A percentile compares a stretch with the other conserved stretches of the same genome.
These are phyloP conservation scores for Drosophila heteroneura DNA, from an alignment of 2,888 invertebrate genomes.

Conservation along the genomic window DNA sequence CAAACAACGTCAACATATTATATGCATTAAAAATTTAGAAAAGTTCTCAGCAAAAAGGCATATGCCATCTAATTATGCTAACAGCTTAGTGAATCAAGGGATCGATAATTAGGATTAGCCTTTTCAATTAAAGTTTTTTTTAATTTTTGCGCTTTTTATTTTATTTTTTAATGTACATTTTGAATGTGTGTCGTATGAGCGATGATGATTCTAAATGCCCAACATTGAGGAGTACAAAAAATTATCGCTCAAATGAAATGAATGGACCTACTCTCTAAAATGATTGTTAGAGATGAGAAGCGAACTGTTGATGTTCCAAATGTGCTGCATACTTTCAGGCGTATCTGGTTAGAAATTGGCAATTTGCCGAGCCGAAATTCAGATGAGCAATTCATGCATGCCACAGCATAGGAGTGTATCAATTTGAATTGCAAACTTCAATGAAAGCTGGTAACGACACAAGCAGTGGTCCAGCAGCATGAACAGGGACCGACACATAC, in stretches of 20 bases:
- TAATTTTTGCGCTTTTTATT: not conserved
- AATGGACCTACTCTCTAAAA: not conserved
- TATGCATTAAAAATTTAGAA: not conserved
- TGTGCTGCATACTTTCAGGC: conserved; percentile 8
- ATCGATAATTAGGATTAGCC: not conserved
- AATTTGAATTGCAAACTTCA: conserved; percentile 41
- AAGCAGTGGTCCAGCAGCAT: not conserved
- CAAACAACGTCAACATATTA: not conserved
- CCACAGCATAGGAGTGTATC: conserved; percentile 11
- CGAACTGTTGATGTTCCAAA: not conserved
- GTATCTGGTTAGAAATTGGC: not conserved
- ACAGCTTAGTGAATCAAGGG: not conserved
- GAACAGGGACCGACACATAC: conserved; percentile 19
- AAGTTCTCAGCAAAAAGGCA: not conserved
- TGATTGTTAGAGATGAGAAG: not conserved
- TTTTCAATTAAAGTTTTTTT: not conserved
- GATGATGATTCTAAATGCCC: not conserved
- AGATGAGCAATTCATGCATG: conserved; percentile 1
- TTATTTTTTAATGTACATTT: not conserved
- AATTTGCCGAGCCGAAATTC: not conserved
- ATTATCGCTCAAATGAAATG: conserved; percentile 2
- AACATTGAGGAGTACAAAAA: not conserved
- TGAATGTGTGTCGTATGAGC: not conserved
- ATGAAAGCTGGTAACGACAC: not conserved
- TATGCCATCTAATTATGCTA: not conserved